Evolutionary conservation across 2,113 vertebrate genomes (phyloP).

Genomic region (Nipponia nippon): DNA sequence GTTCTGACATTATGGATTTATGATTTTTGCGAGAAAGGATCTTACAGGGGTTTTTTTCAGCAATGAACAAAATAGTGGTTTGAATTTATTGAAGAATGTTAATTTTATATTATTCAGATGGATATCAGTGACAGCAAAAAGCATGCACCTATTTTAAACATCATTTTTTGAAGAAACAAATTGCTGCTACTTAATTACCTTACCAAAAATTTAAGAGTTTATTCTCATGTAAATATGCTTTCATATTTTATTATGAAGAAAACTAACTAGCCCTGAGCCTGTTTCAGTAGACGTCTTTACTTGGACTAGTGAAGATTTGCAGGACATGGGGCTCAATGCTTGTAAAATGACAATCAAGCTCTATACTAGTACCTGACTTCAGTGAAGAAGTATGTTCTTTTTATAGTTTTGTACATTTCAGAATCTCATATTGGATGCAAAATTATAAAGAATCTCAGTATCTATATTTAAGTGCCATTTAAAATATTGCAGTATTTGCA

Average conservation of each 20-base stretch:
- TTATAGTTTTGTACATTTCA: slow-evolving; percentile 75
- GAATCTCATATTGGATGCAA: slow-evolving; percentile 59
- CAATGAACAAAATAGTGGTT: neutral
- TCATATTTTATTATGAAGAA: slow-evolving; percentile 72
- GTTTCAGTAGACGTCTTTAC: neutral
- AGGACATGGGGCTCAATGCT: slow-evolving; percentile 46
- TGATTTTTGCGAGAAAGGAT: neutral
- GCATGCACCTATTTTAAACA: slow-evolving; percentile 45
- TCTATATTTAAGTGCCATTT: slow-evolving; percentile 81
- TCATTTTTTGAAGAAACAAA: slow-evolving; percentile 60
- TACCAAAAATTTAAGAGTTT: slow-evolving; percentile 74
- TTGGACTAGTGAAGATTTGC: neutral
- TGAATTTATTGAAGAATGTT: slow-evolving; percentile 10
- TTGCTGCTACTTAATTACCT: slow-evolving; percentile 77
- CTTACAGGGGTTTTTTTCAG: neutral
- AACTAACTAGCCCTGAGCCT: slow-evolving; percentile 47
- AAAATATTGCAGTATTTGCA: slow-evolving; percentile 82
- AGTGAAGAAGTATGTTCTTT: slow-evolving; percentile 80
- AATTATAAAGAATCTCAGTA: slow-evolving; percentile 66
- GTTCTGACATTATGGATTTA: neutral
- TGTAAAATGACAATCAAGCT: slow-evolving; percentile 85
- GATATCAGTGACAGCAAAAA: neutral
- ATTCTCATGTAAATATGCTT: slow-evolving; percentile 72
- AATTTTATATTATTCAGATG: slow-evolving; percentile 9
- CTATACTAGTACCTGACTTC: slow-evolving; percentile 61